phyloP scores from a whole-genome alignment of 1,140 invertebrate genomes.

The Drosophila nigromelanica region DNA sequence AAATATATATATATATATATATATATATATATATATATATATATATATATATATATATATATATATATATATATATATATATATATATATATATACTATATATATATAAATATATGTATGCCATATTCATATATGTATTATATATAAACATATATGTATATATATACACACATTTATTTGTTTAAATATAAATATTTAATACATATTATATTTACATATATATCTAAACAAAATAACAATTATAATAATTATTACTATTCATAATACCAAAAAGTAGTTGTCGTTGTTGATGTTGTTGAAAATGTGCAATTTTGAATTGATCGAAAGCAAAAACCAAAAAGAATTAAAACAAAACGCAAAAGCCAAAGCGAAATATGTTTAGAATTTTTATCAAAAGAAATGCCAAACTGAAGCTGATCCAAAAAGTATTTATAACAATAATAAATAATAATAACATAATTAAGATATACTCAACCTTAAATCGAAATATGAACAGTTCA shows the following conservation, averaged over 20 bases:
- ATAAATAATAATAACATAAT: slow-evolving; percentile 46
- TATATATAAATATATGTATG: slow-evolving; percentile 11
- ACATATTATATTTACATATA: slow-evolving; percentile 24
- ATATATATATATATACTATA: slow-evolving; percentile 33
- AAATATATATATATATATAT: slow-evolving; percentile 33
- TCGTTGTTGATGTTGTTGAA: slow-evolving; percentile 82
- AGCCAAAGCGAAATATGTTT: slow-evolving; percentile 31
- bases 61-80: slow-evolving; percentile 19
- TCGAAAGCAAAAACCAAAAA: slow-evolving; percentile 65
- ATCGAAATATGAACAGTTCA: slow-evolving; percentile 36
- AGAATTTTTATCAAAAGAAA: slow-evolving; percentile 66
- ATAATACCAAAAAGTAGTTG: slow-evolving; percentile 81
- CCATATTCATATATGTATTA: slow-evolving; percentile 1
- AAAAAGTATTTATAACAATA: slow-evolving; percentile 34
- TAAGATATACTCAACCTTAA: slow-evolving; percentile 37
- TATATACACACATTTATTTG: slow-evolving; percentile 13
- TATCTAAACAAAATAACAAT: slow-evolving; percentile 52
- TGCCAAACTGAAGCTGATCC: slow-evolving; percentile 61
- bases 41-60: slow-evolving; percentile 34
- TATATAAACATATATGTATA: slow-evolving; percentile 30
- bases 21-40: slow-evolving; percentile 43
- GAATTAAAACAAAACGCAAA: slow-evolving; percentile 35
- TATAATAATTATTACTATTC: slow-evolving; percentile 74
- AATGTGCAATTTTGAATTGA: slow-evolving; percentile 79
- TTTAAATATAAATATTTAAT: background rate